Conservation (phyloP, 2,888 invertebrate species). For the Rhamphomyia laevipes region DNA sequence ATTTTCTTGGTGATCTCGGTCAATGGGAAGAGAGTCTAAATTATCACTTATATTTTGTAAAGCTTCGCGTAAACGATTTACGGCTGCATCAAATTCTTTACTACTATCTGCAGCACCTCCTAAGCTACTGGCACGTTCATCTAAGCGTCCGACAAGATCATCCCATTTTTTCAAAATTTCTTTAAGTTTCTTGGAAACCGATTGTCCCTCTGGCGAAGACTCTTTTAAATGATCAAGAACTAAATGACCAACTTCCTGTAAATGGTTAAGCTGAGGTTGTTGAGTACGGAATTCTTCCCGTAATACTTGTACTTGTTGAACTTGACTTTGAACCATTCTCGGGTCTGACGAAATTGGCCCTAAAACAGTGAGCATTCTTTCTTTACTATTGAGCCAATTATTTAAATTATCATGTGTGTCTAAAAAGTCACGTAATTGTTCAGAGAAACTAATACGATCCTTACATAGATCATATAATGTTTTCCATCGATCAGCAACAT, state of each 20-base stretch:
- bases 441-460: conserved; percentile 43
- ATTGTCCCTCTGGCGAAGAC: conserved; percentile 48
- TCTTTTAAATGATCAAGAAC: conserved; percentile 50
- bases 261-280: conserved; percentile 76
- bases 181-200: conserved; percentile 58
- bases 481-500: conserved; percentile 74
- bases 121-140: conserved; percentile 76
- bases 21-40: conserved; percentile 66
- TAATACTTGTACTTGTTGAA: conserved; percentile 87
- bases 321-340: conserved; percentile 89
- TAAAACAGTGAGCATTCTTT: conserved; percentile 87
- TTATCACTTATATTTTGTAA: conserved; percentile 77
- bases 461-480: conserved; percentile 75
- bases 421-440: conserved; percentile 84
- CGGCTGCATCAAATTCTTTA: conserved; percentile 81
- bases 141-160: conserved; percentile 64
- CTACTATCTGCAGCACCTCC: conserved; percentile 89
- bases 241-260: conserved; percentile 68
- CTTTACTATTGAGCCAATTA: conserved; percentile 84
- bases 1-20: conserved; percentile 78
- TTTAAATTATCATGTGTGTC: conserved; percentile 76
- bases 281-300: conserved; percentile 91
- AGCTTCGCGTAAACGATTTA: conserved; percentile 74
- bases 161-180: conserved; percentile 69
- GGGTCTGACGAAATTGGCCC: conserved; percentile 95